Base-by-base conservation (phyloP, 2,797 vertebrate species). In the Picus viridis region DNA sequence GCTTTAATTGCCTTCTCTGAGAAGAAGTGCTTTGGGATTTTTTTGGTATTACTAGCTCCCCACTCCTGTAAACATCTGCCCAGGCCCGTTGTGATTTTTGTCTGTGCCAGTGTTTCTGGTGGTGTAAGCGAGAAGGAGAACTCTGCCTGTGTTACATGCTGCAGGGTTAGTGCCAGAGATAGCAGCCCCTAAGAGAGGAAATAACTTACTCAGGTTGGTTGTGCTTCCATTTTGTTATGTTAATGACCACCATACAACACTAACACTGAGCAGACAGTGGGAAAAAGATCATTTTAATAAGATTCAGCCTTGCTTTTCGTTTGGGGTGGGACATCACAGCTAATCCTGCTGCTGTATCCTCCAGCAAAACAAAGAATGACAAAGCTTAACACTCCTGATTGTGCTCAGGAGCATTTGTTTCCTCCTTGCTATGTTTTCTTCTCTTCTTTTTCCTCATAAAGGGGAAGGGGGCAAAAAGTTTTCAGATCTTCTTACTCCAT, bases 391-490 rank as follows among this genome's bases (percentile, higher is more conserved):
- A 0, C 15, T 71, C 34, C 7, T 4, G 12, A 4, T 41, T 6
- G 4, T 9, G 23, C 57, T 57, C 2, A 2, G 62, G 58, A 85
- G 53, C 83, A 5, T 15, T 12, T 23, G 17, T 0, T 80, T 75
- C 16, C 63, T 75, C 39, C 2, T 0, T 20, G 20, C 47, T 75
- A 75, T 26, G 1, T 43, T 65, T 68, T 24, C 23, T 13, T 69
- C 36, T 49, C 12, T 80, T 64, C 51, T 23, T 73, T 79, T 88
- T 29, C 16, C 26, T 93, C 27, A 53, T 59, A 14, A 93, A 94
- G 93, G 94, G 90, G 87, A 93, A 93, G 92, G 93, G 95, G 94
- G 72, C 78, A 86, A 36, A 75, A 94, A 93, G 77, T 56, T 94
- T 89, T 92, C 70, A 77, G 65, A 76, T 58, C 61, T 95, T 85